Percentiles rank a stretch among this genome's conserved stretches.
These are phyloP conservation scores for Drosophila stalkeri DNA, from an alignment of 2,888 invertebrate genomes.

Conservation along the genomic window DNA sequence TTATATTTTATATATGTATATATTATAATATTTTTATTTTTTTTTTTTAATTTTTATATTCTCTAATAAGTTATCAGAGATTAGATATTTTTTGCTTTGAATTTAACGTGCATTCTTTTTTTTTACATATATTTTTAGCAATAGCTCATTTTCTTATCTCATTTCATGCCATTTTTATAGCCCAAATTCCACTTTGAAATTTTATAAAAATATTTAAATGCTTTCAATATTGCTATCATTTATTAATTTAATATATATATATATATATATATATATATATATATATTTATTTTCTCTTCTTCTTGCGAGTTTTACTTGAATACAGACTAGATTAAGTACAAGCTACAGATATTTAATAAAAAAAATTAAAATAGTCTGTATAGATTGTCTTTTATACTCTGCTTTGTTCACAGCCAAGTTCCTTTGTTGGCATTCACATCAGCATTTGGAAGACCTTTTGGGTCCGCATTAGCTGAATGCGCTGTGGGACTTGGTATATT, in stretches of 20 bases:
- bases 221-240: not conserved
- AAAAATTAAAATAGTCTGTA: constrained; percentile 1
- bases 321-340: constrained; percentile 7
- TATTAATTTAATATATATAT: not conserved
- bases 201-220: not conserved
- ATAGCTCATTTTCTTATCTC: not conserved
- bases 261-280: not conserved
- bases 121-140: not conserved
- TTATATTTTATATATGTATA: not conserved
- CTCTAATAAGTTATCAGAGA: not conserved
- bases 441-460: constrained; percentile 34
- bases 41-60: too few species aligned
- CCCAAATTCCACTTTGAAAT: not conserved
- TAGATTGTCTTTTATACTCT: not conserved
- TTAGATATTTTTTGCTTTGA: not conserved
- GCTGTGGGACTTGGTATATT: constrained; percentile 64
- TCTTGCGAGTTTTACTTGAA: not conserved
- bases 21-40: not conserved
- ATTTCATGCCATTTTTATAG: not conserved
- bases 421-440: constrained; percentile 52
- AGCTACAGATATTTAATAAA: not conserved
- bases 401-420: constrained; percentile 58
- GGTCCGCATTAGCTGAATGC: constrained; percentile 27
- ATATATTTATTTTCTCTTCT: not conserved
- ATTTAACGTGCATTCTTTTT: not conserved